Conservation (phyloP, 2,888 invertebrate genomes). For the Aspidiotus rigidus region DNA sequence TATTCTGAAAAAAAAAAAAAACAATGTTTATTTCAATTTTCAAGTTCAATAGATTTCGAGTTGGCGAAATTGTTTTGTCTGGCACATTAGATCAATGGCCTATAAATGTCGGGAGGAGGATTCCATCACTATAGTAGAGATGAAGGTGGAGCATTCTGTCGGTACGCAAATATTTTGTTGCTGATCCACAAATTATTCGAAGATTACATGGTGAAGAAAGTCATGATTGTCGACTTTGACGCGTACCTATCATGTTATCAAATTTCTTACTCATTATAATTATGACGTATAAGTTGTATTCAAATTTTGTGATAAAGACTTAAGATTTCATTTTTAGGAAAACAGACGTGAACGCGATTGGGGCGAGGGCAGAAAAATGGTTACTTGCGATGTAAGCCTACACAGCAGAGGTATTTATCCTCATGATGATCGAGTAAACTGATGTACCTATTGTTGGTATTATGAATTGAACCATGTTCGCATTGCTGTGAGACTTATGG, state of each 20-base stretch:
- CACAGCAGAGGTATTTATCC: constrained; percentile 78
- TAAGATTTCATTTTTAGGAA: constrained; percentile 50
- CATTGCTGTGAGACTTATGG: too few species aligned
- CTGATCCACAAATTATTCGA: constrained; percentile 59
- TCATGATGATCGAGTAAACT: constrained; percentile 61
- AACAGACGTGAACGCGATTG: constrained; percentile 83
- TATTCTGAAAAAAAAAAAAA: too few species aligned
- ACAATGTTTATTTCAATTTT: neutral
- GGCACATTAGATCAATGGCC: constrained; percentile 81
- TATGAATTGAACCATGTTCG: too few species aligned
- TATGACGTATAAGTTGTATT: constrained; percentile 2
- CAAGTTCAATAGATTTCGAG: constrained; percentile 47
- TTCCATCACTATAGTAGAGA: constrained; percentile 78
- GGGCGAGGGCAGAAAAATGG: constrained; percentile 57
- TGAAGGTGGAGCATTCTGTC: constrained; percentile 77
- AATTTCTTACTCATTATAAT: constrained; percentile 1
- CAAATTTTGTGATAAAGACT: neutral
- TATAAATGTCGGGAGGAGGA: constrained; percentile 81
- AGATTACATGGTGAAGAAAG: constrained; percentile 52
- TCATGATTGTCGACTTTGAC: constrained; percentile 83
- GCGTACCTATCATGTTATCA: constrained; percentile 74
- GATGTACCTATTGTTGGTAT: too few species aligned
- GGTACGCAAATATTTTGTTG: constrained; percentile 80
- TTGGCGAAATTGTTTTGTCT: constrained; percentile 73
- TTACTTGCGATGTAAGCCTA: constrained; percentile 79